Evolutionary conservation across 2,113 vertebrate genomes (phyloP), one percentile per base, ranked within the genome.

Genomic region (Entomyzon cyanotis): DNA sequence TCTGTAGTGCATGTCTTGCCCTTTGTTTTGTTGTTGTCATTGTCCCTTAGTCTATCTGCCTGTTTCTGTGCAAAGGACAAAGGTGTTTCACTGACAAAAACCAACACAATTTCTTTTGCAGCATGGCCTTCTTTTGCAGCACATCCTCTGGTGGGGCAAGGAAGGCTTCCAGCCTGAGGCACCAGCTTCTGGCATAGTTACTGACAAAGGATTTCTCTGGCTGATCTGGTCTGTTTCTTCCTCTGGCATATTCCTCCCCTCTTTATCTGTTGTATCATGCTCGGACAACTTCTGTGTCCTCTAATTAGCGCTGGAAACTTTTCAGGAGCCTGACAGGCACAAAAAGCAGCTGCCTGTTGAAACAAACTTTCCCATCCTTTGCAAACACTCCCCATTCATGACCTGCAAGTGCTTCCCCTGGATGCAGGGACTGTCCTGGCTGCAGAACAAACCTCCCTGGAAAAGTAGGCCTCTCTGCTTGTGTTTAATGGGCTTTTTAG

Each of bases 231-330:
- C 56, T 86, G 90, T 76, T 53, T 77, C 83, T 69, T 81, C 76
- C 70, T 86, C 50, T 81, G 67, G 60, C 75, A 23, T 49, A n/a
- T 78, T 59, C 63, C 31, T 52, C 42, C 78, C 30, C 22, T 21
- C 7, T 84, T 91, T 82, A 60, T 90, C 44, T 89, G n/a, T 89
- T 92, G 65, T 74, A 87, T 95, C 84, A 30, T 65, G 81, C 94
- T 92, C 81, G 70, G 90, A 92, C 79, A 73, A 91, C 64, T 81
- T 84, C 49, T 23, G 35, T 67, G 46, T 52, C 67, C 3, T 4
- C 90, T 83, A 92, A 71, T 96, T 95, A 93, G 92, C 27, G 50
- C 74, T 96, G 96, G 92, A 46, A 87, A 71, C 47, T 62, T 47
- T 55, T 96, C 94, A 84, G 46, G 18, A 15, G 47, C 56, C 73